phyloP scores from a whole-genome alignment of 2,888 invertebrate genomes.

The Tetanocera ferruginea region DNA sequence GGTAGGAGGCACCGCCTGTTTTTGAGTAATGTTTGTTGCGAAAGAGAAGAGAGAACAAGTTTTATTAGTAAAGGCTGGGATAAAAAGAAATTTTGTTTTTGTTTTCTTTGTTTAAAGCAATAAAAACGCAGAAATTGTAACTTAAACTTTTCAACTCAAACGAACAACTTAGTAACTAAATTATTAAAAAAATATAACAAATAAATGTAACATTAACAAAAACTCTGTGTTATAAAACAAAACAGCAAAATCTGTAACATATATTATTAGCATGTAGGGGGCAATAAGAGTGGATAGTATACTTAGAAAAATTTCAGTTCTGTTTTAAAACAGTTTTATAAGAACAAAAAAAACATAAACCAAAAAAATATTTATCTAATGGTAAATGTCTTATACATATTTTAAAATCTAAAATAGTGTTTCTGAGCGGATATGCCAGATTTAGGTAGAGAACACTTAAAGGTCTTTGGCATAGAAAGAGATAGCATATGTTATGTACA shows the following conservation, averaged over 20 bases:
- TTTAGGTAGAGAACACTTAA: too few species aligned
- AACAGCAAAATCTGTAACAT: background rate
- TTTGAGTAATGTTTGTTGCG: background rate
- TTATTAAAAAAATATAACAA: conserved; percentile 26
- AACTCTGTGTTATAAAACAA: background rate
- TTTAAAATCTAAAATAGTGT: too few species aligned
- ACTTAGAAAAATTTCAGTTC: too few species aligned
- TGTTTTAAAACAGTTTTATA: too few species aligned
- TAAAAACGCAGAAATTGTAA: conserved; percentile 40
- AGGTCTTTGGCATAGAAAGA: too few species aligned
- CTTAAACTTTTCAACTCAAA: conserved; percentile 8
- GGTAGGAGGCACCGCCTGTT: conserved; percentile 68
- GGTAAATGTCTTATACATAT: too few species aligned
- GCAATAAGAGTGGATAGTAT: too few species aligned
- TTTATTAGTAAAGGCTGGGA: conserved; percentile 13
- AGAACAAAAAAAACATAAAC: too few species aligned
- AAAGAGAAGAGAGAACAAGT: background rate
- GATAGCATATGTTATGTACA: too few species aligned
- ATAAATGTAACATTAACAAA: background rate
- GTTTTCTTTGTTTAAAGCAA: conserved; percentile 35
- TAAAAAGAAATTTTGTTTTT: conserved; percentile 23
- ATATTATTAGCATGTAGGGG: too few species aligned
- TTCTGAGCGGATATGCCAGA: too few species aligned
- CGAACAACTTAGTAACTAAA: background rate
- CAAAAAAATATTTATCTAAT: too few species aligned